Percentiles rank a stretch among this genome's conserved stretches.
Conservation (phyloP, 2,888 invertebrate species). For the Lithophane ornitopus region DNA sequence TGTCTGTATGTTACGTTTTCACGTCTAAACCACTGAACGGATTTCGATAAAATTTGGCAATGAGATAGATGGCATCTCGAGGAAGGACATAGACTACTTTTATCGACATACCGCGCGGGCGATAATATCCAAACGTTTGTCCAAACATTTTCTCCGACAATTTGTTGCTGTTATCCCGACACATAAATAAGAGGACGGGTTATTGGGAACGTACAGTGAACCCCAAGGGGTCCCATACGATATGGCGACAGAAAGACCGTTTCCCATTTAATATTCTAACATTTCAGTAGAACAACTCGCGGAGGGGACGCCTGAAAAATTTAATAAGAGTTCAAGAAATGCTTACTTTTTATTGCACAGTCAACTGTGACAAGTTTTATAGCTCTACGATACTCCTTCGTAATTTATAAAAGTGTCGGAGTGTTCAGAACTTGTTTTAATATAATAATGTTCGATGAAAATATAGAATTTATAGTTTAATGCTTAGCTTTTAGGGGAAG, state of each 20-base stretch:
- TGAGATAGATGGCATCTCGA: no score
- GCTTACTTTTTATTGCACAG: conserved; percentile 68
- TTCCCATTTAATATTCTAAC: conserved; percentile 72
- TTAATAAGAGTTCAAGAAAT: conserved; percentile 69
- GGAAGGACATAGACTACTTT: no score
- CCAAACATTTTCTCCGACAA: conserved; percentile 52
- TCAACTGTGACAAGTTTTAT: conserved; percentile 68
- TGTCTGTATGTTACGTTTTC: no score
- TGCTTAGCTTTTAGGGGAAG: not conserved
- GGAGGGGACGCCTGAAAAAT: conserved; percentile 66
- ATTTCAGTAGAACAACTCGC: conserved; percentile 64
- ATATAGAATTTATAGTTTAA: conserved; percentile 1
- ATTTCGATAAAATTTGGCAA: no score
- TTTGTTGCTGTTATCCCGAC: conserved; percentile 47
- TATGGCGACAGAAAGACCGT: conserved; percentile 59
- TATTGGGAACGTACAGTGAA: conserved; percentile 54
- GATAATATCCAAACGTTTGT: conserved; percentile 15
- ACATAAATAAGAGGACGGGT: conserved; percentile 59
- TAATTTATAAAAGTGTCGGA: conserved; percentile 48
- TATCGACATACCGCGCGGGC: no score
- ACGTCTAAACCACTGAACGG: no score
- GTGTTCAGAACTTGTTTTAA: conserved; percentile 36
- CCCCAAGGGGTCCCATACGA: conserved; percentile 50
- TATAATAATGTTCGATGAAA: conserved; percentile 13
- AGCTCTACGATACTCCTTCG: conserved; percentile 59